Evolutionary conservation across 1,140 invertebrate genomes (phyloP).

Genomic region (Cydia fagiglandana): DNA sequence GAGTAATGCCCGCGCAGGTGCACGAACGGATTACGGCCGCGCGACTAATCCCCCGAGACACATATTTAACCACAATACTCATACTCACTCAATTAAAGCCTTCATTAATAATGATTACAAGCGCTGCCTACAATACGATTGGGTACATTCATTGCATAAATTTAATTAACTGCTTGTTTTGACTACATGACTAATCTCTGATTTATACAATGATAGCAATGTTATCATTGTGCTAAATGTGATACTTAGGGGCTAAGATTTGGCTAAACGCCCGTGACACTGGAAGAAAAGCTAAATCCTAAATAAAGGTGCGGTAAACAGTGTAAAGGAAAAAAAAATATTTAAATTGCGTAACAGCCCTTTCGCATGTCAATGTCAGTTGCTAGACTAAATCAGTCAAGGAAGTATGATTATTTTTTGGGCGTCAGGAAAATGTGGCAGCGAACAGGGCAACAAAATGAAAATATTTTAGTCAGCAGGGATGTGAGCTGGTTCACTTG

Average conservation of each 20-base stretch:
- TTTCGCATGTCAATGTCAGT: too few species aligned
- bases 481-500: neutral
- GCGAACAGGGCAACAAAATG: neutral
- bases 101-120: conserved; percentile 46
- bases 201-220: neutral
- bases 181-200: neutral
- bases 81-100: conserved; percentile 44
- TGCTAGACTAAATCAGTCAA: neutral
- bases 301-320: too few species aligned
- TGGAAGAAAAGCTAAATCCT: too few species aligned
- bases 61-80: conserved; percentile 43
- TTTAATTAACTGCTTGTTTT: neutral
- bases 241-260: too few species aligned
- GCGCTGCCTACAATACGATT: conserved; percentile 15
- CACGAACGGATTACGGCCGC: conserved; percentile 15
- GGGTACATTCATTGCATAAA: neutral
- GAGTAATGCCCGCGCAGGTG: conserved; percentile 8
- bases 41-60: conserved; percentile 36
- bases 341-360: too few species aligned
- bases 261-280: too few species aligned
- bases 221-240: neutral
- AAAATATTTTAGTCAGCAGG: neutral
- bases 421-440: neutral
- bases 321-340: too few species aligned
- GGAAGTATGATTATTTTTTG: neutral